These are phyloP conservation scores for Oxystoma pomonae DNA, from an alignment of 2,888 invertebrate species.

Conservation along the genomic window DNA sequence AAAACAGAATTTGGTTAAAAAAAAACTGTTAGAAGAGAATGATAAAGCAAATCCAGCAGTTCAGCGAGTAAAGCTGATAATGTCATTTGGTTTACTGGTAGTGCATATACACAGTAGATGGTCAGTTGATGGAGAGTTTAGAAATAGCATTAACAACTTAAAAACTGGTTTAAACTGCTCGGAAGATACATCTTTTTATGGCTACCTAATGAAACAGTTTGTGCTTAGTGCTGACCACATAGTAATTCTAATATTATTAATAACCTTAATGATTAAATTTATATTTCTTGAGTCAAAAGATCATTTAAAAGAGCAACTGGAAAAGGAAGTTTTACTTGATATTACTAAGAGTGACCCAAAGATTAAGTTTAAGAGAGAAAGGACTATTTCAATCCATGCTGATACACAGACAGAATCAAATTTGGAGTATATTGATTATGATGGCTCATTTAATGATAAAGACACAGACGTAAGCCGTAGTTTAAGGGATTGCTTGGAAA, in stretches of 20 bases:
- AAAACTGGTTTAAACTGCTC: constrained; percentile 28
- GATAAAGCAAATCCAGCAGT: constrained; percentile 89
- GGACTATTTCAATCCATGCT: constrained; percentile 28
- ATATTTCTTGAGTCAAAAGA: constrained; percentile 78
- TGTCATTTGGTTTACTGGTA: constrained; percentile 85
- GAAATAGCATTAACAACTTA: constrained; percentile 12
- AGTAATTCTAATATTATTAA: constrained; percentile 76
- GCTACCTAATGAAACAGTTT: constrained; percentile 42
- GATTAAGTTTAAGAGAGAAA: not conserved
- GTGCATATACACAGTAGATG: constrained; percentile 73
- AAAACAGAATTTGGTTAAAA: constrained; percentile 37
- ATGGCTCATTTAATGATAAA: constrained; percentile 18
- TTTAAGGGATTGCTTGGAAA: constrained; percentile 66
- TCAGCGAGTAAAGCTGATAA: constrained; percentile 90
- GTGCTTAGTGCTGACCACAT: constrained; percentile 80
- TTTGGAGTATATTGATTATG: not conserved
- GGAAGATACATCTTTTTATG: constrained; percentile 34
- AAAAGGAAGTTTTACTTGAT: constrained; percentile 13
- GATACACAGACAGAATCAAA: constrained; percentile 34
- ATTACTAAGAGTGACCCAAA: not conserved
- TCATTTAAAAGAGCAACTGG: constrained; percentile 28
- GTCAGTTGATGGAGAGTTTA: constrained; percentile 28
- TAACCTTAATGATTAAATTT: constrained; percentile 85
- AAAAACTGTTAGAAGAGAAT: constrained; percentile 60
- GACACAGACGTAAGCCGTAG: constrained; percentile 27